Evolutionary conservation across 2,888 invertebrate species (phyloP).

Genomic region (Cheilosia pagana): DNA sequence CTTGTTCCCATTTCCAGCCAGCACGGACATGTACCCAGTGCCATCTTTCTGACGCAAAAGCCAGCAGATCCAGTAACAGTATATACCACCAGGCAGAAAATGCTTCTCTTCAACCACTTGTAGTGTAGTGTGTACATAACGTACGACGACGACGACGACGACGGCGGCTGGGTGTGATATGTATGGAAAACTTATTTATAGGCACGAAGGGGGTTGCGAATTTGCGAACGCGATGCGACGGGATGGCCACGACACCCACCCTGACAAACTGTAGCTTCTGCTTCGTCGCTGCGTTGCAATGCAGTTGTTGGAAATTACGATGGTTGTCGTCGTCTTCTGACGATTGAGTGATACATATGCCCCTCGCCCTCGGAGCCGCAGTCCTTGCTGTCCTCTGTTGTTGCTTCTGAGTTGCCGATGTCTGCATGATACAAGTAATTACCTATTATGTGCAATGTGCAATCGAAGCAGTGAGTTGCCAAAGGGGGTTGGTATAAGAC

Average conservation of each 20-base stretch:
- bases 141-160: not conserved
- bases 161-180: slow-evolving; percentile 9
- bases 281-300: slow-evolving; percentile 70
- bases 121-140: slow-evolving; percentile 29
- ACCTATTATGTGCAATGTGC: slow-evolving; percentile 46
- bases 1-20: slow-evolving; percentile 60
- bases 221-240: slow-evolving; percentile 8
- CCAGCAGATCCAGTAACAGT: slow-evolving; percentile 1
- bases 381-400: not conserved
- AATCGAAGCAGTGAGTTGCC: slow-evolving; percentile 32
- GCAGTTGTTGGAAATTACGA: slow-evolving; percentile 59
- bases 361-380: too few relatives aligned
- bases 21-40: slow-evolving; percentile 21
- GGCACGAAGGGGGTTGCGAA: not conserved
- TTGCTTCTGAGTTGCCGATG: slow-evolving; percentile 15
- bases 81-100: not conserved
- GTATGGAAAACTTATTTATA: slow-evolving; percentile 43
- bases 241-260: too few relatives aligned
- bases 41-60: slow-evolving; percentile 51
- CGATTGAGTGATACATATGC: slow-evolving; percentile 52
- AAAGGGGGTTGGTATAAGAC: not conserved
- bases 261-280: slow-evolving; percentile 45
- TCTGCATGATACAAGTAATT: slow-evolving; percentile 60
- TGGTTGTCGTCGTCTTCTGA: slow-evolving; percentile 43
- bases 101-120: slow-evolving; percentile 59